A percentile compares a stretch with the other conserved stretches of the same genome.
These are phyloP conservation scores for Lophotis ruficrista DNA, from an alignment of 2,113 vertebrate genomes.

Conservation along the genomic window DNA sequence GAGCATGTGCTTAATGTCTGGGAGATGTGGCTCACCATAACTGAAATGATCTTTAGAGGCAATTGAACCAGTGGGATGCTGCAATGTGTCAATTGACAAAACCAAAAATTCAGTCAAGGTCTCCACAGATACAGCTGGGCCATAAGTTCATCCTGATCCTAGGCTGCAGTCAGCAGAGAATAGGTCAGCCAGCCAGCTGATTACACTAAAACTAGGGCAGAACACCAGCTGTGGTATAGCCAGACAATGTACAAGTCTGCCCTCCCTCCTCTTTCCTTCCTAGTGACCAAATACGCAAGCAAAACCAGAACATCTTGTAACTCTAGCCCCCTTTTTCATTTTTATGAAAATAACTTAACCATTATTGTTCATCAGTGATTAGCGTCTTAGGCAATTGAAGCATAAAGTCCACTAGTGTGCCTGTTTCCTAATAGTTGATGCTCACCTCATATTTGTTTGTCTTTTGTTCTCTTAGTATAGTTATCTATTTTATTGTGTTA, in stretches of 20 bases:
- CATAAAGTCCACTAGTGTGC: background rate
- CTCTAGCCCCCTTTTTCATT: background rate
- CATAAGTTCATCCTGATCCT: background rate
- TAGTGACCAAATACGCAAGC: background rate
- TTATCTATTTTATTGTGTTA: background rate
- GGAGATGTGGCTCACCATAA: background rate
- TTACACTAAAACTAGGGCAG: background rate
- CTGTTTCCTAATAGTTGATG: background rate
- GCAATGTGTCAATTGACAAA: background rate
- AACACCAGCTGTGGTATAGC: background rate
- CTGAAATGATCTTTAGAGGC: background rate
- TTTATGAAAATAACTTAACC: background rate
- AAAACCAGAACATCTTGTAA: background rate
- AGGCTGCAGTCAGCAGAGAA: background rate
- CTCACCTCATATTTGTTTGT: background rate
- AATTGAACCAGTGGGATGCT: background rate
- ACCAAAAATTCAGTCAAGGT: background rate
- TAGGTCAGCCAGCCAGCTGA: background rate
- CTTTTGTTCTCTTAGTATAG: background rate
- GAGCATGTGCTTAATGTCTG: background rate
- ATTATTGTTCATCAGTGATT: background rate
- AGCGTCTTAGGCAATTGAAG: background rate
- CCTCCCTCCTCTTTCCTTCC: background rate
- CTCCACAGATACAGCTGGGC: background rate
- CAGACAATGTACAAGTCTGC: background rate